Base-by-base conservation (phyloP, 2,113 vertebrate genomes). In the Melanocharis versteri region DNA sequence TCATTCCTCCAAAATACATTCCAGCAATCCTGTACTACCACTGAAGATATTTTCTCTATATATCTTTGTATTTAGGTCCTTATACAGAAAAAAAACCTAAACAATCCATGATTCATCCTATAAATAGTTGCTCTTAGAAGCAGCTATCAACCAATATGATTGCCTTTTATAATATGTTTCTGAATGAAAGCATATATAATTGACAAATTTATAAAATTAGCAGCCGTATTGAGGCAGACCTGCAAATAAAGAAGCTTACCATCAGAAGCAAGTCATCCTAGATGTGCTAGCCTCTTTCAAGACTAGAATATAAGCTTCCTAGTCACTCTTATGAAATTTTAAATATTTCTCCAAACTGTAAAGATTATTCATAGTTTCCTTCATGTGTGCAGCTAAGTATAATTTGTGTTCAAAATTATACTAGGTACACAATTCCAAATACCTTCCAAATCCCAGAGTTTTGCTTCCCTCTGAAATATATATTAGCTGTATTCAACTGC, bases 241-340 rank as follows among this genome's bases (percentile, higher is more conserved):
- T 86, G 40, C 70, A 85, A 93, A 60, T 80, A 71, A 82, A 70
- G 70, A 85, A 65, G 69, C 40, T 93, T 89, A 76, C 44, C 13
- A 40, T 68, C 51, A 72, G 53, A 87, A 83, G 27, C 45, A 82
- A 91, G 39, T 73, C 1, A 89, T 79, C 66, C 85, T 66, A 70
- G 35, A 87, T 84, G 10, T 61, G 37, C 50, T 93, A 62, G 35
- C 27, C 15, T 89, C 45, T 65, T 76, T 92, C 50, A 80, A 86
- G 75, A 65, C 45, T 79, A 27, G 50, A 80, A 61, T 72, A 45
- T 72, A 68, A 86, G 37, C 50, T 90, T 90, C 35, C 64, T 84
- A 86, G 58, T 94, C 37, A 76, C 13, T 83, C 16, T 88, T 15
- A 40, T 3, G 3, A 37, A 83, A 33, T 92, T 86, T 60, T 72